Evolutionary conservation across 2,113 vertebrate species (phyloP).

Genomic region (Procapra przewalskii): DNA sequence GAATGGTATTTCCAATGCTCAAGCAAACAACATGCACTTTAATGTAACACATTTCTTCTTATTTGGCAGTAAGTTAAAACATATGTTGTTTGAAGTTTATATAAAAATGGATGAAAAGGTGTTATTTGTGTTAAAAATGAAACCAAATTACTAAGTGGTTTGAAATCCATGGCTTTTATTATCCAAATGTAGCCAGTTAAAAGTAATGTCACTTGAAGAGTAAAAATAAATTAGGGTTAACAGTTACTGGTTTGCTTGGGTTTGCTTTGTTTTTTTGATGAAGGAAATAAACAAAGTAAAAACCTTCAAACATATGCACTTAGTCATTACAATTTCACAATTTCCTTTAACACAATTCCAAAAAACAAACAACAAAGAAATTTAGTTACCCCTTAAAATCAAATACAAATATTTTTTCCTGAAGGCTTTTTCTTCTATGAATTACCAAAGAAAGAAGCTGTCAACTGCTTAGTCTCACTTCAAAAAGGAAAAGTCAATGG

Average conservation of each 20-base stretch:
- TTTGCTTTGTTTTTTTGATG: slow-evolving; percentile 49
- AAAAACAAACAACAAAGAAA: slow-evolving; percentile 69
- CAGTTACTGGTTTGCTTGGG: slow-evolving; percentile 64
- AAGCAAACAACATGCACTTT: slow-evolving; percentile 84
- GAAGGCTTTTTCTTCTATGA: slow-evolving; percentile 52
- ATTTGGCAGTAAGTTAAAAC: slow-evolving; percentile 82
- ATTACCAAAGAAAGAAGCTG: slow-evolving; percentile 55
- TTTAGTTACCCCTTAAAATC: slow-evolving; percentile 60
- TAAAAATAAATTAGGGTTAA: slow-evolving; percentile 72
- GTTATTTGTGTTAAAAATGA: slow-evolving; percentile 77
- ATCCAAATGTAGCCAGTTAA: slow-evolving; percentile 74
- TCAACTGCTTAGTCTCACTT: slow-evolving; percentile 63
- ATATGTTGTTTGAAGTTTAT: slow-evolving; percentile 77
- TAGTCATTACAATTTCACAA: slow-evolving; percentile 56
- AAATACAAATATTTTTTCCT: slow-evolving; percentile 42
- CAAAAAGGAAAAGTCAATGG: slow-evolving; percentile 59
- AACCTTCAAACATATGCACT: slow-evolving; percentile 65
- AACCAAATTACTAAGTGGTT: slow-evolving; percentile 77
- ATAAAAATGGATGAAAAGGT: slow-evolving; percentile 81
- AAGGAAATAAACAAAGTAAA: slow-evolving; percentile 74
- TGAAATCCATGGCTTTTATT: slow-evolving; percentile 77
- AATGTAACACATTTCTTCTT: slow-evolving; percentile 84
- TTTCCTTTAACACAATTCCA: slow-evolving; percentile 64
- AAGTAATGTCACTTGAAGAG: slow-evolving; percentile 69
- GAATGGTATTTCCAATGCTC: slow-evolving; percentile 82